Evolutionary conservation across 1,140 invertebrate species (phyloP), one percentile per base, ranked within the genome.

Genomic region (Zaprionus taronus): DNA sequence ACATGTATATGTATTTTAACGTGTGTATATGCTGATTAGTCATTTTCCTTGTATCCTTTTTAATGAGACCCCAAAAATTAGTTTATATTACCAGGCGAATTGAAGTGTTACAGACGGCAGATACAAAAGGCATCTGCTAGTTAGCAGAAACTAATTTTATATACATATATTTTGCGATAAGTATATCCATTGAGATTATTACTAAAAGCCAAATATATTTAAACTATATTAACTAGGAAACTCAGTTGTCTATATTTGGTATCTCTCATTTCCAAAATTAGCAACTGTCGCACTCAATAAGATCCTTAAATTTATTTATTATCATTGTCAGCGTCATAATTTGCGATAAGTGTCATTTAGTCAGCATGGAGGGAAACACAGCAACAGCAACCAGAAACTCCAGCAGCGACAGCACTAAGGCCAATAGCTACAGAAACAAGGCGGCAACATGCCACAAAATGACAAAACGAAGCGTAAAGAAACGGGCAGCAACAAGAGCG

Each of bases 271-370:
- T 20, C 7, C 6, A 7, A 24, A 41, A 22, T 44, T 41, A n/a
- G 47, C 68, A 47, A 28, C 41, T 56, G 57, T 65, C 31, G 36
- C n/a, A 34, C 24, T 56, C 12, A 49, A 22, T 14, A 28, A 31
- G 20, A 41, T 7, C 66, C 69, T 83, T 73, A 76, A 89, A 84
- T 89, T 83, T 89, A 81, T 89, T 84, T 89, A 84, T 89, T 89
- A 81, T 84, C 84, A 89, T 89, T 89, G 75, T 89, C 81, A 84
- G 75, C 78, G 79, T 84, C 78, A 89, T 89, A 81, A 89, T 83
- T 87, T 87, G 84, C 53, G 65, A 74, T 74, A 84, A 87, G 74
- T 87, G 84, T 89, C 84, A 81, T 84, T 89, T 89, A 84, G 81
- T 75, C 73, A 66, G 60, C 28, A 56, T 62, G 55, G 22, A 61